Conservation (phyloP, 1,140 invertebrate genomes). For the Papilio aristodemus region DNA sequence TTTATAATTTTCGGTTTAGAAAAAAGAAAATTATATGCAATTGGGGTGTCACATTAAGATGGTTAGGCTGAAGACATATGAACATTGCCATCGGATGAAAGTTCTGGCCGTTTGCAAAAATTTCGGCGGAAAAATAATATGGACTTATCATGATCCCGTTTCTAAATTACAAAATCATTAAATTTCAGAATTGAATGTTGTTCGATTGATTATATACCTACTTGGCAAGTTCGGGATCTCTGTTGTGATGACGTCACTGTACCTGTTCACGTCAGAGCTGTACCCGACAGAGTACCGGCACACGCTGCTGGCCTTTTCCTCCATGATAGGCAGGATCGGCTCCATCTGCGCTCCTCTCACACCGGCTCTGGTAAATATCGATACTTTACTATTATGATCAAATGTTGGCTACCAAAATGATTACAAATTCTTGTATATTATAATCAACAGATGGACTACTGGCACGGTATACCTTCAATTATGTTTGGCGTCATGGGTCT, state of each 20-base stretch:
- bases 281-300: constrained; percentile 86
- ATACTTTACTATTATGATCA: too few relatives aligned
- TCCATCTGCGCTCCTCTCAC: constrained; percentile 87
- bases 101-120: too few relatives aligned
- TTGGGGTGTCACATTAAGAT: too few relatives aligned
- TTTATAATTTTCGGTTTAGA: too few relatives aligned
- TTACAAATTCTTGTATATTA: too few relatives aligned
- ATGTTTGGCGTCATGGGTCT: constrained; percentile 84
- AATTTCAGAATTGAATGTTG: constrained; percentile 39
- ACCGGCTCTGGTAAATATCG: constrained; percentile 52
- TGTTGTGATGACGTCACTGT: constrained; percentile 83
- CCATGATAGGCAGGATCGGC: constrained; percentile 86
- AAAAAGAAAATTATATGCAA: too few relatives aligned
- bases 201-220: constrained; percentile 79
- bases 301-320: constrained; percentile 84
- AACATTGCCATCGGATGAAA: too few relatives aligned
- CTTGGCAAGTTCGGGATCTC: constrained; percentile 87
- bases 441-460: constrained; percentile 55
- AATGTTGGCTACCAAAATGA: too few relatives aligned
- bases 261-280: constrained; percentile 86
- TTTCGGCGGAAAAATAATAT: too few relatives aligned
- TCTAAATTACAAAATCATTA: not conserved
- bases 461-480: constrained; percentile 81
- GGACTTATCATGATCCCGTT: too few relatives aligned
- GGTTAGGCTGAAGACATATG: too few relatives aligned